A percentile compares a stretch with the other conserved stretches of the same genome.
Conservation (phyloP, 2,888 invertebrate genomes). For the Ceraclea dissimilis region DNA sequence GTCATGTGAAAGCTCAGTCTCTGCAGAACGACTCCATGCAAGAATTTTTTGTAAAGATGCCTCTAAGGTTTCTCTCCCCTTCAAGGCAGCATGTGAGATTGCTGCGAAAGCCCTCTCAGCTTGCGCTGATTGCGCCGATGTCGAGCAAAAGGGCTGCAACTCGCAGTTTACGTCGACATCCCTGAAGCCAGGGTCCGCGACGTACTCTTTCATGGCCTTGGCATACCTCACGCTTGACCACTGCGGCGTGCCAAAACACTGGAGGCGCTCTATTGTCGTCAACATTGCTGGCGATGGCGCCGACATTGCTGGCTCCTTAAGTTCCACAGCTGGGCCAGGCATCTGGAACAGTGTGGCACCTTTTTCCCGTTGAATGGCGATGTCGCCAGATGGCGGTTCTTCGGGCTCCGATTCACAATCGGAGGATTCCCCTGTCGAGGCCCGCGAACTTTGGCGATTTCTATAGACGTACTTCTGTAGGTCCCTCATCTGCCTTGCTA, state of each 20-base stretch:
- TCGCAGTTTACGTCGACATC: neutral
- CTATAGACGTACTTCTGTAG: neutral
- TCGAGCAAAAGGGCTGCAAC: neutral
- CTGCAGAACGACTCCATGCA: neutral
- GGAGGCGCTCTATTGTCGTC: neutral
- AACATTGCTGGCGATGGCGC: neutral
- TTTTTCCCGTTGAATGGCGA: too few relatives aligned
- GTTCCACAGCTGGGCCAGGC: constrained; percentile 1
- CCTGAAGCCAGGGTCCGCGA: neutral
- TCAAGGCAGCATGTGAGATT: neutral
- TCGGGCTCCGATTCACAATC: neutral
- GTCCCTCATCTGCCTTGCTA: neutral
- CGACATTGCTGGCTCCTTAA: constrained; percentile 1
- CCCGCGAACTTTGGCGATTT: neutral
- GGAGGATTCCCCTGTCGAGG: neutral
- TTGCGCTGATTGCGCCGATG: neutral
- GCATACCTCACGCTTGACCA: constrained; percentile 1
- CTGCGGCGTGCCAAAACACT: neutral
- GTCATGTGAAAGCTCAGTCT: neutral
- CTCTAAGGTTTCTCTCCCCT: neutral
- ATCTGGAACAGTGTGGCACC: neutral
- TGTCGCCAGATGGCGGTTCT: neutral
- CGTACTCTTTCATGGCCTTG: neutral
- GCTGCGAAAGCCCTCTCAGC: neutral
- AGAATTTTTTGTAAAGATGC: neutral